Conservation (phyloP, 2,113 vertebrate genomes). For the Sebastes schlegelii region DNA sequence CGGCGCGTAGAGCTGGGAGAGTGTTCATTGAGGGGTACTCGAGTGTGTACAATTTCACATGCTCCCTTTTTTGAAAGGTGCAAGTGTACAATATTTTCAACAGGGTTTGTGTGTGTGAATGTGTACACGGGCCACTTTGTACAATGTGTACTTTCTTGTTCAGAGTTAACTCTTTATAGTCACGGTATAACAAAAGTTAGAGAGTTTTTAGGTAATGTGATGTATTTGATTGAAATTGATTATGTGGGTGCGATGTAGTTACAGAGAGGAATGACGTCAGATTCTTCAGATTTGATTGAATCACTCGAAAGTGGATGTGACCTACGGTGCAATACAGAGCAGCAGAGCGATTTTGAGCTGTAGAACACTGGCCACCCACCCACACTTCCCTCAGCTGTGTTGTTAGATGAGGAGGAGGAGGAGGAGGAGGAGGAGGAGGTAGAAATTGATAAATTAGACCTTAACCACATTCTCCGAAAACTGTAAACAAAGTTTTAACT, state of each 20-base stretch:
- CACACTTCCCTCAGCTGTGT: background rate
- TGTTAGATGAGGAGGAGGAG: background rate
- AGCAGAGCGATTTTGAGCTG: background rate
- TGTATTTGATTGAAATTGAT: background rate
- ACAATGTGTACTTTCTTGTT: background rate
- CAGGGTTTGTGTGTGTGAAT: background rate
- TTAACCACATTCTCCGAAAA: background rate
- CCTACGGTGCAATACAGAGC: background rate
- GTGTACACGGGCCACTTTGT: background rate
- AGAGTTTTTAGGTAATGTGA: background rate
- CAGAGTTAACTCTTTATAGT: background rate
- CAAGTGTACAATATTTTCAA: conserved; percentile 21
- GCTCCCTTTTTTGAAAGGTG: conserved; percentile 26
- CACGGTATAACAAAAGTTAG: background rate
- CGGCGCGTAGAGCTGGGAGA: conserved; percentile 41
- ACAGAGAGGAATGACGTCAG: background rate
- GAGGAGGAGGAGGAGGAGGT: background rate
- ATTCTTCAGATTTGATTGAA: background rate
- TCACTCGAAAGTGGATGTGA: background rate
- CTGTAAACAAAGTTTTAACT: background rate
- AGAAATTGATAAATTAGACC: background rate
- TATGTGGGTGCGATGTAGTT: background rate
- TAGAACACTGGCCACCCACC: background rate
- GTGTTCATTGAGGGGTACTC: conserved; percentile 59
- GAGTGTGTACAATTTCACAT: conserved; percentile 54